These are phyloP conservation scores for Papilio polytes DNA, from an alignment of 1,140 invertebrate species.

Conservation along the genomic window DNA sequence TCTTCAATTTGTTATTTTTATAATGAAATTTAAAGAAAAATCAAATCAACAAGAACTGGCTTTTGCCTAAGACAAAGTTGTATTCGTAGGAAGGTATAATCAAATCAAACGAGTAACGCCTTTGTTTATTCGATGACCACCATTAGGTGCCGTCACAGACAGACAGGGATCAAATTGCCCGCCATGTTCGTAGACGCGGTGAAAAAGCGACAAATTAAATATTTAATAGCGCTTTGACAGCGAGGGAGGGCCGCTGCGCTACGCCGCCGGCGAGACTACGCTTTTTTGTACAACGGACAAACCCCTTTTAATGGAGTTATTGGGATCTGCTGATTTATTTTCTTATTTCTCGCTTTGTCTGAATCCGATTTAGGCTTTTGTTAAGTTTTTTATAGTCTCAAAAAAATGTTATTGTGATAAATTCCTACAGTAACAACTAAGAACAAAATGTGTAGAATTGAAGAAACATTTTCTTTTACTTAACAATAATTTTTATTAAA, in stretches of 20 bases:
- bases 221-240: constrained; percentile 62
- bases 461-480: no score
- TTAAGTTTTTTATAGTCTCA: not conserved
- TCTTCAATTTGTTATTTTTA: no score
- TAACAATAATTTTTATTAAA: no score
- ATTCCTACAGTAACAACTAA: not conserved
- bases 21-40: no score
- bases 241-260: constrained; percentile 40
- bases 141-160: constrained; percentile 27
- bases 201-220: constrained; percentile 68
- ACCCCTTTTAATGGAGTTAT: constrained; percentile 38
- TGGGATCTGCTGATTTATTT: constrained; percentile 30
- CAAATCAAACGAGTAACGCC: not conserved
- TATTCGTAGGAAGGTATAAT: not conserved
- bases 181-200: constrained; percentile 47
- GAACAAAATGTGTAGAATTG: not conserved
- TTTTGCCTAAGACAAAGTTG: not conserved
- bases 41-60: not conserved
- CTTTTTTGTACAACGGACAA: constrained; percentile 20
- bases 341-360: constrained; percentile 11
- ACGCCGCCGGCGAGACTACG: constrained; percentile 1
- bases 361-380: not conserved
- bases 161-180: constrained; percentile 54
- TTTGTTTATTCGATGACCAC: constrained; percentile 31
- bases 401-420: not conserved